phyloP scores from a whole-genome alignment of 1,140 invertebrate species.

The Halotydeus destructor region DNA sequence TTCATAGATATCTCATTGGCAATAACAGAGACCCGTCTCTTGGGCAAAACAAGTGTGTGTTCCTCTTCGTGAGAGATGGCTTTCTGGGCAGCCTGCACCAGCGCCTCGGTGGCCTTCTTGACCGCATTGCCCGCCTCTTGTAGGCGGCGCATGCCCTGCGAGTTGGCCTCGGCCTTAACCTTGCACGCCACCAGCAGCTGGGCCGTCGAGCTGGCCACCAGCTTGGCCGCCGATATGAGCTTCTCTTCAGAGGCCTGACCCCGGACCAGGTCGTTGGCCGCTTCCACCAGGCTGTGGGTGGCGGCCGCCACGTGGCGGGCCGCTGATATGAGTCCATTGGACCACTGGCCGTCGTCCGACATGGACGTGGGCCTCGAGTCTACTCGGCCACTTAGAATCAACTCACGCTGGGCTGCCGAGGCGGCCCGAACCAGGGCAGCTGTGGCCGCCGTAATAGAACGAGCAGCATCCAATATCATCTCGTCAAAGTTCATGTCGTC shows the following conservation, averaged over 20 bases:
- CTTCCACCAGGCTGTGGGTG: constrained; percentile 88
- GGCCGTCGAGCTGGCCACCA: constrained; percentile 85
- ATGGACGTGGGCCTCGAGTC: constrained; percentile 50
- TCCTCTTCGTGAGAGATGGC: constrained; percentile 73
- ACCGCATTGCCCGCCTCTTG: constrained; percentile 86
- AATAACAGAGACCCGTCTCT: constrained; percentile 45
- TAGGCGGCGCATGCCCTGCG: constrained; percentile 72
- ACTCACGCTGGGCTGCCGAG: constrained; percentile 77
- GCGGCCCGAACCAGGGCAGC: constrained; percentile 88
- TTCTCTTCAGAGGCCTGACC: constrained; percentile 85
- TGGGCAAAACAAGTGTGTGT: constrained; percentile 62
- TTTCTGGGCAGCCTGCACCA: constrained; percentile 80
- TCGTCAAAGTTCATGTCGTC: constrained; percentile 93
- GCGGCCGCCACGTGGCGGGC: constrained; percentile 86
- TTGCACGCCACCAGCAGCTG: constrained; percentile 93
- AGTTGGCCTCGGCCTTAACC: constrained; percentile 89
- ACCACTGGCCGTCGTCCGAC: constrained; percentile 95
- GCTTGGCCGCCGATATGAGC: constrained; percentile 85
- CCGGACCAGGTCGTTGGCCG: constrained; percentile 87
- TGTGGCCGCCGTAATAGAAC: constrained; percentile 89
- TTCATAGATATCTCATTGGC: constrained; percentile 73
- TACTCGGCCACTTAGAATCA: constrained; percentile 59
- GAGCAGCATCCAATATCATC: constrained; percentile 93
- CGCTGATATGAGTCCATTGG: constrained; percentile 87
- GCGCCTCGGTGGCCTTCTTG: constrained; percentile 87